Evolutionary conservation across 2,113 vertebrate species (phyloP), one percentile per base, ranked within the genome.

Genomic region (Atractosteus spatula): DNA sequence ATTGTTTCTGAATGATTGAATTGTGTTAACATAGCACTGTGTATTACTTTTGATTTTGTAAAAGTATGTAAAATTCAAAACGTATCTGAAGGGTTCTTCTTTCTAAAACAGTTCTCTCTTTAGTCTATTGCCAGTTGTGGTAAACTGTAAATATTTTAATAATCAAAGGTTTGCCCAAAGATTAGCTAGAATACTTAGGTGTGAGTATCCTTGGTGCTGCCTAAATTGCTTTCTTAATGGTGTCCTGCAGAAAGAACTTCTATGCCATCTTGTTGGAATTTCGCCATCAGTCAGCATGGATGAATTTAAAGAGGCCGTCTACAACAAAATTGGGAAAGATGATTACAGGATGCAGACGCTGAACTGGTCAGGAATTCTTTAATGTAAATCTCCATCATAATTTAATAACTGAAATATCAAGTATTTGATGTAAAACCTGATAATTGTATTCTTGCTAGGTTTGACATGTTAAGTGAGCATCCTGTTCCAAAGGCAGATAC

Each of bases 391-490:
- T 29, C 29, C 29, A 1, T 29, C 29, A 29, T 29, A 29, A 29
- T 29, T 29, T 29, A 29, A 29, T 29, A 29, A 29, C 29, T 29
- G 29, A 29, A 29, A 29, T 29, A 16, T 4, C 8, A 6, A 8
- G 10, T 16, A 5, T 59, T n/a, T 13, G 56, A 59, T 59, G 56
- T n/a, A 59, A 59, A 12, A 12, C 12, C 13, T 59, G 11, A 13
- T 59, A 14, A 14, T 59, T 59, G 56, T 59, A 13, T 10, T 5
- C 5, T 51, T 51, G 47, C 47, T 51, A 99, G 97, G 94, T 89
- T 99, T 59, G 97, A 92, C 55, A 93, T 98, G 84, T 17, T 99
- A 75, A 91, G 91, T 62, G 94, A 96, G 14, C 94, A 95, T 7
- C 74, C 79, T 0, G 95, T 96, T 59, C 94, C 94, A 70, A 88